A percentile compares a stretch with the other conserved stretches of the same genome.
These are phyloP conservation scores for Himalopsyche kuldschensis DNA, from an alignment of 2,888 invertebrate species.

Conservation along the genomic window DNA sequence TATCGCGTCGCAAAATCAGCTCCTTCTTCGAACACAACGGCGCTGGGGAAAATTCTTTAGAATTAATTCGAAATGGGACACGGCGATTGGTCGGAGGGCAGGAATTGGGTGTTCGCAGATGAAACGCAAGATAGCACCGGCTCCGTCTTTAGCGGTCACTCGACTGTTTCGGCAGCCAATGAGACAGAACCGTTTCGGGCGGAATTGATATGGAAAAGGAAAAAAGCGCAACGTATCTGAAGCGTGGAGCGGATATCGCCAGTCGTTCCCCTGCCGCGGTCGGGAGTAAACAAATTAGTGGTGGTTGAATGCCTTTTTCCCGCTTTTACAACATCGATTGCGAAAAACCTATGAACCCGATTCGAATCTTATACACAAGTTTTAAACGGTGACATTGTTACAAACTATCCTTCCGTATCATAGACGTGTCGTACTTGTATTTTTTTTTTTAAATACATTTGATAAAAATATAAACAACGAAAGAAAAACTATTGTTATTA, in stretches of 20 bases:
- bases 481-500: too few relatives aligned
- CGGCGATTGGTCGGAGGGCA: constrained; percentile 25
- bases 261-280: constrained; percentile 26
- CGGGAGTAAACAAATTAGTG: constrained; percentile 27
- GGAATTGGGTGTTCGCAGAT: constrained; percentile 7
- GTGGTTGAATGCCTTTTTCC: constrained; percentile 20
- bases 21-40: neutral
- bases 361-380: neutral
- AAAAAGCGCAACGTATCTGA: constrained; percentile 32
- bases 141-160: constrained; percentile 24
- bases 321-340: constrained; percentile 17
- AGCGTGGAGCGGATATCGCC: constrained; percentile 23
- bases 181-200: constrained; percentile 33
- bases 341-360: constrained; percentile 16
- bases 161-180: constrained; percentile 37
- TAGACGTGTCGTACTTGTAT: too few relatives aligned
- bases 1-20: constrained; percentile 8
- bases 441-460: too few relatives aligned
- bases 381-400: neutral
- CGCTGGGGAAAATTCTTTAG: constrained; percentile 6
- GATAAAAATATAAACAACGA: too few relatives aligned
- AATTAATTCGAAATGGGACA: neutral
- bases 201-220: constrained; percentile 16
- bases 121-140: constrained; percentile 18
- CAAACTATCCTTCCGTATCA: too few relatives aligned